These are phyloP conservation scores for Caenorhabditis tropicalis DNA, from an alignment of 1,140 invertebrate species.

Conservation along the genomic window DNA sequence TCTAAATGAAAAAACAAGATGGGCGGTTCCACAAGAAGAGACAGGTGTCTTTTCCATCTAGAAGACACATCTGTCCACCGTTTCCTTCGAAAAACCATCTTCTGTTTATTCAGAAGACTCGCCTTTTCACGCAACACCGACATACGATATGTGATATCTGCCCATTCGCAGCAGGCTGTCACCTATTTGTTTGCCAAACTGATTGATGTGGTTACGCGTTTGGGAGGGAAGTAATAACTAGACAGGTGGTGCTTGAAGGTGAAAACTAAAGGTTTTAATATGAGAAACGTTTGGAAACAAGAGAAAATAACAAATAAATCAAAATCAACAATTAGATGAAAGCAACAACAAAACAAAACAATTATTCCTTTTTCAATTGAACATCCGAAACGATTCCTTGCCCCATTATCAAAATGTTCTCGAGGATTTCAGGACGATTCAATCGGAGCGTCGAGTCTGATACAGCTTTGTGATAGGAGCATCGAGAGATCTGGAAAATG, in stretches of 20 bases:
- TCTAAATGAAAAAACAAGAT: not conserved
- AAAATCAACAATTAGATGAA: not conserved
- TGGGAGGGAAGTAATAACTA: not conserved
- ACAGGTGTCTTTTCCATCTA: not conserved
- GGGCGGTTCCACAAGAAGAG: not conserved
- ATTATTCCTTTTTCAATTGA: not conserved
- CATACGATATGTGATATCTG: not conserved
- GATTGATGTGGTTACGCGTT: not conserved
- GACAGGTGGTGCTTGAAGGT: not conserved
- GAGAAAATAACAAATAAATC: not conserved
- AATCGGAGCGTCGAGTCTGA: not conserved
- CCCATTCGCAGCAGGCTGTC: not conserved
- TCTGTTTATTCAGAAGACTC: constrained; percentile 17
- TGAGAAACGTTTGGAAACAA: not conserved
- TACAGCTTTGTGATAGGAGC: not conserved
- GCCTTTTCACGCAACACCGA: constrained; percentile 29
- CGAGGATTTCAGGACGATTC: constrained; percentile 13
- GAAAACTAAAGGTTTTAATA: too few species aligned
- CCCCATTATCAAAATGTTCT: constrained; percentile 3
- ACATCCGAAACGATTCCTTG: not conserved
- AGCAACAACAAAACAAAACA: not conserved
- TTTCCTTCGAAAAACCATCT: not conserved
- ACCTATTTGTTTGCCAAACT: not conserved
- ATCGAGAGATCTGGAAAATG: not conserved
- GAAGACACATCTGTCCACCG: not conserved